These are phyloP conservation scores for Xenopus petersii DNA, from an alignment of 2,797 vertebrate genomes.

Conservation along the genomic window DNA sequence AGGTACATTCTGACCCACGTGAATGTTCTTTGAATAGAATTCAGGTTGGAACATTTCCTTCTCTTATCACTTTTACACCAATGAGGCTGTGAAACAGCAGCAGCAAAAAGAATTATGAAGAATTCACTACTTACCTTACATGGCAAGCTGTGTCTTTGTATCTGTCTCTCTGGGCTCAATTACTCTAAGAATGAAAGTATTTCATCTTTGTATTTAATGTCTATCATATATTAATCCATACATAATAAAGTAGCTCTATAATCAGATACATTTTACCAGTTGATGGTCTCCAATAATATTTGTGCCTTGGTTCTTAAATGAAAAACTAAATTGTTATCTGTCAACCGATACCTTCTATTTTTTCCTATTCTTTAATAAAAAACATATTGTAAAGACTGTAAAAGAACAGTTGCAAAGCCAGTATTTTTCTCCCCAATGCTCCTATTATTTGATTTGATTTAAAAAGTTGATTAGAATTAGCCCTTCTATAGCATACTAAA, in stretches of 20 bases:
- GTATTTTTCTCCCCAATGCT: no score
- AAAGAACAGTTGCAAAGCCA: no score
- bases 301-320: no score
- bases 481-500: no score
- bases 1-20: no score
- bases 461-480: no score
- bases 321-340: no score
- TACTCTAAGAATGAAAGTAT: not conserved
- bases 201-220: not conserved
- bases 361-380: no score
- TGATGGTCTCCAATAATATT: no score
- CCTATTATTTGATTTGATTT: no score
- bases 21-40: not conserved
- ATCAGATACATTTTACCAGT: not conserved
- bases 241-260: not conserved
- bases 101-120: not conserved
- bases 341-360: no score
- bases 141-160: not conserved
- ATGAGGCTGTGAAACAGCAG: not conserved
- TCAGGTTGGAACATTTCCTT: not conserved
- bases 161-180: not conserved
- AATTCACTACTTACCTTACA: not conserved
- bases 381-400: no score
- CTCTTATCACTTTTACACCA: not conserved
- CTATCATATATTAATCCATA: not conserved